Base-by-base conservation (phyloP, 1,140 invertebrate species). In the Drosophila parabipectinata region DNA sequence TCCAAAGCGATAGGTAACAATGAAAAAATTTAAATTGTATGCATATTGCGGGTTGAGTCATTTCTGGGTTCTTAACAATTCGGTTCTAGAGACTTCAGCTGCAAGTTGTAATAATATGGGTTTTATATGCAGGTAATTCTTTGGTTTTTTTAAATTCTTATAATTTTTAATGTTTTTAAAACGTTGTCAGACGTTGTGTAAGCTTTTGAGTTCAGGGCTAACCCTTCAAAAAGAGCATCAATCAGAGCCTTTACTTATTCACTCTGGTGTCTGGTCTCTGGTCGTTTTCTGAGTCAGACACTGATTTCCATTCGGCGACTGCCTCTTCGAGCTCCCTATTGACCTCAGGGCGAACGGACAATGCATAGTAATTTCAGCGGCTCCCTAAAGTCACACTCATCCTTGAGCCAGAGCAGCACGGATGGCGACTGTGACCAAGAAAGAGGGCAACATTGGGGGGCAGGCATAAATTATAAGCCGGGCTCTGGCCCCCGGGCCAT, bases 381-480 rank as follows among this genome's bases (percentile, higher is more conserved):
- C 64, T 72, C 83, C 84, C 79, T 75, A 50, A 76, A 78, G 79
- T 79, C 54, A 79, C 75, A 87, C 76, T 87, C 72, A 88, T 88
- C 83, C 84, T 88, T 87, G 79, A 66, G 51, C 39, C 10, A 41
- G 58, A 41, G 47, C 72, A 71, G 71, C 39, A 45, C 39, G 28
- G 53, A 8, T 12, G 41, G 48, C 24, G 54, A 61, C 67, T 63
- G 59, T 51, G 62, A 77, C 52, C 39, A 41, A 55, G 30, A 68
- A 69, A 39, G 73, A 58, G 68, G 66, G 66, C 57, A 71, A 67
- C 77, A 69, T 81, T 67, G 77, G 63, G 57, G 52, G 61, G 56
- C 71, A 60, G 79, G 71, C 71, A 87, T 87, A 87, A 87, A 87
- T 87, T 88, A 83, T 64, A 69, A 87, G 83, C 72, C 51, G 58